Evolutionary conservation across 2,888 invertebrate genomes (phyloP).

Genomic region (Microplitis deprimator): DNA sequence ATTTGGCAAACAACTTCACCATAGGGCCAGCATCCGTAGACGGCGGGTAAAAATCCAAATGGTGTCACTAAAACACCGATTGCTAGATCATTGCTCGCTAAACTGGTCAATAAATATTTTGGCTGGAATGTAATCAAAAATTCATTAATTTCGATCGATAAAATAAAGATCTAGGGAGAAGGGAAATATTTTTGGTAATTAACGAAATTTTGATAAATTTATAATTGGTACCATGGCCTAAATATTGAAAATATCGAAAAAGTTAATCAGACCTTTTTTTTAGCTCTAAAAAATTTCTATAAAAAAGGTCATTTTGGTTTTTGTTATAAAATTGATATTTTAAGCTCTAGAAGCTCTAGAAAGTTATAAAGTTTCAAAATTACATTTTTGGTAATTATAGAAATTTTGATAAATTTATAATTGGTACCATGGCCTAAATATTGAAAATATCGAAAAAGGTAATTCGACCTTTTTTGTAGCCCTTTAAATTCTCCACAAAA

Average conservation of each 20-base stretch:
- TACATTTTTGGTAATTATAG: background rate
- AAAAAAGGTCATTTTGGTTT: too few relatives aligned
- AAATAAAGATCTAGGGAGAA: too few relatives aligned
- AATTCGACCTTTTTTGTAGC: background rate
- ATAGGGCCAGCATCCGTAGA: constrained; percentile 92
- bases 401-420: background rate
- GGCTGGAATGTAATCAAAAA: constrained; percentile 75
- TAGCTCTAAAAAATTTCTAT: too few relatives aligned
- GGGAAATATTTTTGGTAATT: too few relatives aligned
- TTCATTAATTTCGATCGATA: too few relatives aligned
- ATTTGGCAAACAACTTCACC: constrained; percentile 92
- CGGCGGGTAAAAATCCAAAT: constrained; percentile 86
- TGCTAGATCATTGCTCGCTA: constrained; percentile 89
- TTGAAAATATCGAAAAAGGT: background rate
- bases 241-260: background rate
- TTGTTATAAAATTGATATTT: background rate
- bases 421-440: too few relatives aligned
- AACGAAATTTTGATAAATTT: background rate
- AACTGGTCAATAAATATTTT: constrained; percentile 87
- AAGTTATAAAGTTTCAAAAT: background rate
- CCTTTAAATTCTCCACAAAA: too few relatives aligned
- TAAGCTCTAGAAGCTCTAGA: background rate
- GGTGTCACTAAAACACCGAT: constrained; percentile 90
- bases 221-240: background rate
- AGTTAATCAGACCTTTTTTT: background rate